Base-by-base conservation (phyloP, 30 jellyfish, hydroid and myxozoan species). In the Cassiopea xamachana region DNA sequence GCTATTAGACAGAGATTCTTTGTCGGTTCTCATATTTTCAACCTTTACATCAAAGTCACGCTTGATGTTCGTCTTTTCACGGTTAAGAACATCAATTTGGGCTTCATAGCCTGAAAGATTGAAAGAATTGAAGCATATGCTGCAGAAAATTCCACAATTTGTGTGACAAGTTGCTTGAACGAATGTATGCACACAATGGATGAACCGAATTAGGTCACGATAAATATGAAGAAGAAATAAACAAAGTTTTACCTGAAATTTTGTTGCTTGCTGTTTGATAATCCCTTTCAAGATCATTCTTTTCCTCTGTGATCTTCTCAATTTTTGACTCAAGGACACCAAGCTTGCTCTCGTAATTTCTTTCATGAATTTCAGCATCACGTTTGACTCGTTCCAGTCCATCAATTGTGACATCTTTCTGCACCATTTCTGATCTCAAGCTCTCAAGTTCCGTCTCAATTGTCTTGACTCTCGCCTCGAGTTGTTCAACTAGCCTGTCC, bases 381-480 rank as follows among this genome's bases (percentile, higher is more conserved):
- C 98, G 93, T 86, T 80, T 92, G 75, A 96, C 88, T 81, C 90
- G 98, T 72, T 92, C 96, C 60, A 96, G 79, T n/a, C 97, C 93
- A 45, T 96, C 99, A 81, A 92, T 89, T 47, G 81, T 73, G 68
- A 96, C 98, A 59, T 92, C 98, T 69, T 90, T 93, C 74, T 85
- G 87, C 71, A 96, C 94, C 60, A 92, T 14, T 79, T 96, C 99
- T 45, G 93, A 79, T 55, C 96, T 78, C 79, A 96, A 85, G 76
- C 69, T 89, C 85, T 96, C 99, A 71, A 96, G 93, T 77, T 96
- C 99, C 1, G 92, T 80, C 61, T 96, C 98, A 59, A 80, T 67
- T 17, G 93, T 75, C 86, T 92, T 82, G 45, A 64, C 58, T 44
- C 93, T 89, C 43, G 89, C 44, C 61, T 90, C 98, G 16, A 87